These are phyloP conservation scores for Pelodytes ibericus DNA, from an alignment of 2,797 vertebrate genomes.

Conservation along the genomic window DNA sequence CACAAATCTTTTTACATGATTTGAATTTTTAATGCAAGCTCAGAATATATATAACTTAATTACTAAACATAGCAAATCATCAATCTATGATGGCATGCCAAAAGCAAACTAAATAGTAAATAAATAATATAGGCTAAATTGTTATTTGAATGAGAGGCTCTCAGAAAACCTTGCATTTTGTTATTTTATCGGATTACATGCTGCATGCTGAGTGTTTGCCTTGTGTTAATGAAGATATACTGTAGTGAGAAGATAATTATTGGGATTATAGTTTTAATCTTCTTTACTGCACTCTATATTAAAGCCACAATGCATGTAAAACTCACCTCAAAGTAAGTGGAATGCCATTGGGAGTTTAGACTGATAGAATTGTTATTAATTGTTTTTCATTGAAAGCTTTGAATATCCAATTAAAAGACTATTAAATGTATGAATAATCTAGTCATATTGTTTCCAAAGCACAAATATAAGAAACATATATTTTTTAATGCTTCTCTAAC, in stretches of 20 bases:
- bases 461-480: slow-evolving; percentile 14
- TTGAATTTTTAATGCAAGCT: background rate
- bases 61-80: background rate
- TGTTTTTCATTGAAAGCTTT: slow-evolving; percentile 25
- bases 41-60: too few relatives aligned
- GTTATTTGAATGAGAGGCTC: slow-evolving; percentile 12
- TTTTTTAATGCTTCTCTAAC: background rate
- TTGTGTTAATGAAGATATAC: slow-evolving; percentile 52
- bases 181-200: slow-evolving; percentile 55
- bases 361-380: slow-evolving; percentile 30
- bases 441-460: background rate
- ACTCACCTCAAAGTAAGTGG: slow-evolving; percentile 17
- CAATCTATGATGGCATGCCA: background rate
- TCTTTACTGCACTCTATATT: slow-evolving; percentile 42
- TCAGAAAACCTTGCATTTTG: slow-evolving; percentile 41
- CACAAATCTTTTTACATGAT: too few relatives aligned
- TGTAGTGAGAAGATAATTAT: slow-evolving; percentile 53
- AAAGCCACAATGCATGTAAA: slow-evolving; percentile 47
- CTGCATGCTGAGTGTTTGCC: slow-evolving; percentile 42
- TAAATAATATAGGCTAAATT: background rate
- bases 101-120: background rate
- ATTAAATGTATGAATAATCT: slow-evolving; percentile 19
- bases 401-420: slow-evolving; percentile 8
- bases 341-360: slow-evolving; percentile 24
- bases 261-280: slow-evolving; percentile 55